phyloP scores from a whole-genome alignment of 92 coral and sea anemone species.

The Zoanthus gigantus region DNA sequence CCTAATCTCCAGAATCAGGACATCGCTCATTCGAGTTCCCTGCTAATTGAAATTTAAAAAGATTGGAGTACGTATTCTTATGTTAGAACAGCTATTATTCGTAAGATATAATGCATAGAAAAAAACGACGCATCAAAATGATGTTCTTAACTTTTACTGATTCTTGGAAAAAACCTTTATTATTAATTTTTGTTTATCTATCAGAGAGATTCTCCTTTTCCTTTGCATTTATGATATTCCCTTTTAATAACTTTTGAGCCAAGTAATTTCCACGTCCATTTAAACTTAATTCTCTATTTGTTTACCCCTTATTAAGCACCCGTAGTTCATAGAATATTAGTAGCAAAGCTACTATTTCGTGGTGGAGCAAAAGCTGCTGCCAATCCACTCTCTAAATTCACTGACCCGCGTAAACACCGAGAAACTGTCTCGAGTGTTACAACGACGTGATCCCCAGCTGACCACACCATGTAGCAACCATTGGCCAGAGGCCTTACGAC shows the following conservation, averaged over 20 bases:
- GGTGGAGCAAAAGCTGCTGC: background rate
- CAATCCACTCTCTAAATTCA: conserved; percentile 61
- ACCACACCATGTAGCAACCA: conserved; percentile 63
- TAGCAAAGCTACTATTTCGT: background rate
- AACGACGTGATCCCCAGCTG: conserved; percentile 63
- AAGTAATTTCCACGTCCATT: background rate
- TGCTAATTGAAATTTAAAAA: too few relatives aligned
- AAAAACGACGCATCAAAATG: too few relatives aligned
- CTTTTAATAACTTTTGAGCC: background rate
- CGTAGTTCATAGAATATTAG: background rate
- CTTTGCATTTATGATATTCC: too few relatives aligned
- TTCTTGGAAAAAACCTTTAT: too few relatives aligned
- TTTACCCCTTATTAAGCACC: background rate
- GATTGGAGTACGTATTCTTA: too few relatives aligned
- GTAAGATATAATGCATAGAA: too few relatives aligned
- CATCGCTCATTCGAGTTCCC: too few relatives aligned
- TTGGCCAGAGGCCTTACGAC: conserved; percentile 39
- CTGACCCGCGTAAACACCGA: conserved; percentile 70
- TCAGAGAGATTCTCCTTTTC: too few relatives aligned
- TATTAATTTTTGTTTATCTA: too few relatives aligned
- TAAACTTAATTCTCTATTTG: background rate
- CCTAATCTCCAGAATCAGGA: too few relatives aligned
- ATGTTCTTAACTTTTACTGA: too few relatives aligned
- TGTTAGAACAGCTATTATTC: too few relatives aligned
- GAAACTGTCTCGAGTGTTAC: conserved; percentile 46